A percentile compares a stretch with the other conserved stretches of the same genome.
phyloP scores from a whole-genome alignment of 2,113 vertebrate species.

The Phycodurus eques region DNA sequence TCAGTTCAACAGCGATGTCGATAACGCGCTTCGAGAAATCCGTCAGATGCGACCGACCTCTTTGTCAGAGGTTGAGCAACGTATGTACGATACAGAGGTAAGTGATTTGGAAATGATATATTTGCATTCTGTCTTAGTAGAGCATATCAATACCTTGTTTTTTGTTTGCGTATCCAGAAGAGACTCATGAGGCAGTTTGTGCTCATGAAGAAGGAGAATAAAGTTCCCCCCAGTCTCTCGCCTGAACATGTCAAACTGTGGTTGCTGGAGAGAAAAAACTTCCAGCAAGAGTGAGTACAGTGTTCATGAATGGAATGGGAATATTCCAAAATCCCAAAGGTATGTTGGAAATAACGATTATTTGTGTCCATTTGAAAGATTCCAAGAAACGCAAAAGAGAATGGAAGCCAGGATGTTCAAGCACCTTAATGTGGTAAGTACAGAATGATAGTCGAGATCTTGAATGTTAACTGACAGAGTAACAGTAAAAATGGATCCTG shows the following conservation, averaged over 20 bases:
- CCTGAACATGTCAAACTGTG: not conserved
- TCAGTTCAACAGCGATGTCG: not conserved
- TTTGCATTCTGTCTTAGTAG: not conserved
- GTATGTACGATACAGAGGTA: not conserved
- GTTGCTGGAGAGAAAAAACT: not conserved
- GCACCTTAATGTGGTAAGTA: not conserved
- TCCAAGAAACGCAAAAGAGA: not conserved
- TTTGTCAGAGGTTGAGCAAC: not conserved
- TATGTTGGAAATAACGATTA: not conserved
- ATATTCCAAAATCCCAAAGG: too few species aligned
- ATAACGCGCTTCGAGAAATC: not conserved
- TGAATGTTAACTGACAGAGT: too few species aligned
- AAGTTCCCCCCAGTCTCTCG: not conserved
- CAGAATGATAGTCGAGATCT: too few species aligned
- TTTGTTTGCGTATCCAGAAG: not conserved
- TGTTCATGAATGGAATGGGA: too few species aligned
- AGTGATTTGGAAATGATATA: not conserved
- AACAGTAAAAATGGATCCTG: too few species aligned
- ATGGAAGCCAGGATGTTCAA: not conserved
- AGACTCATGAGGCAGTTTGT: not conserved
- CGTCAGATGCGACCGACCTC: not conserved
- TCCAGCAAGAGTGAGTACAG: not conserved
- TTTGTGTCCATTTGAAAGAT: not conserved
- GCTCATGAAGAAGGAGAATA: not conserved
- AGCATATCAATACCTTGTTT: not conserved